Evolutionary conservation across 2,888 invertebrate genomes (phyloP).

Genomic region (Plebejus argus): DNA sequence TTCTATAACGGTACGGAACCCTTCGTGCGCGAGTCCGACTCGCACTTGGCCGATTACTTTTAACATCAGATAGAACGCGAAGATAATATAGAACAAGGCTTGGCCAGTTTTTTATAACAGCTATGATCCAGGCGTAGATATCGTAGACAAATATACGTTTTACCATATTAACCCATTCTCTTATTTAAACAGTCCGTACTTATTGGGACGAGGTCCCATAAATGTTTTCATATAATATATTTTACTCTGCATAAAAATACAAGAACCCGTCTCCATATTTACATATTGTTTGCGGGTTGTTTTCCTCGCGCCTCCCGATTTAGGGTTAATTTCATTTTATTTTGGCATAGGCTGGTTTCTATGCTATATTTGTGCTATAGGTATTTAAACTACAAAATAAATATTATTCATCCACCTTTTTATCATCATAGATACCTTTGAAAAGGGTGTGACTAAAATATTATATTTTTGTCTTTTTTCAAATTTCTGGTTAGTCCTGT

Average conservation of each 20-base stretch:
- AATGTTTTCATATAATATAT: slow-evolving; percentile 16
- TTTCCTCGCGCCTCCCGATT: not conserved
- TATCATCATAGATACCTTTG: too few species aligned
- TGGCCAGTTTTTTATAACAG: not conserved
- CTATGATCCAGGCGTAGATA: not conserved
- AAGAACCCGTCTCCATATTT: not conserved
- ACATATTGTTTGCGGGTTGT: slow-evolving; percentile 13
- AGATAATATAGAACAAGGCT: not conserved
- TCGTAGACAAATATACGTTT: not conserved
- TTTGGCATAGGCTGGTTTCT: not conserved
- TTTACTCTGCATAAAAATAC: slow-evolving; percentile 16
- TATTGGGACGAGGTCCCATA: slow-evolving; percentile 1
- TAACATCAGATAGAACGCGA: too few species aligned
- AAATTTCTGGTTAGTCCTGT: too few species aligned
- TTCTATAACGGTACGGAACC: too few species aligned
- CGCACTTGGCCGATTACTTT: too few species aligned
- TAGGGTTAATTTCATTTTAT: slow-evolving; percentile 1
- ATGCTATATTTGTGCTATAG: too few species aligned
- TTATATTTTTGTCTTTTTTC: too few species aligned
- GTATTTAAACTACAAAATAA: too few species aligned
- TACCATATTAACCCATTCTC: not conserved
- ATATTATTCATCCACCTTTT: too few species aligned
- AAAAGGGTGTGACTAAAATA: too few species aligned
- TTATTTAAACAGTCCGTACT: not conserved
- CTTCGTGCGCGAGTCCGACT: too few species aligned